Evolutionary conservation across 2,797 vertebrate species (phyloP).

Genomic region (Austrolebias charrua): DNA sequence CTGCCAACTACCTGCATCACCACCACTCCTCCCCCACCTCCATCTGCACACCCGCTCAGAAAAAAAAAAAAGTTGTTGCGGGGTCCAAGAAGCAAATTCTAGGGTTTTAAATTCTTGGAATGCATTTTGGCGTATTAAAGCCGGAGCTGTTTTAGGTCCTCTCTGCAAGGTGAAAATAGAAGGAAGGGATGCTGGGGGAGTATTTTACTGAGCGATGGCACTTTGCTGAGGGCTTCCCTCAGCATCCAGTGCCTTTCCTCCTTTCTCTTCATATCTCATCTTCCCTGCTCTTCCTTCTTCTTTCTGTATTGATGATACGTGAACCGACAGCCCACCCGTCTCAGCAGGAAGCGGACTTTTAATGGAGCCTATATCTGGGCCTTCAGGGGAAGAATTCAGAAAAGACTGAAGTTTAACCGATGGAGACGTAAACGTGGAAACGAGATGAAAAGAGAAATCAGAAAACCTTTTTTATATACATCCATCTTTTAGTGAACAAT

Average conservation of each 20-base stretch:
- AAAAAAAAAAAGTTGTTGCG: slow-evolving; percentile 19
- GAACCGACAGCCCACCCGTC: slow-evolving; percentile 35
- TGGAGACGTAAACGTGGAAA: slow-evolving; percentile 2
- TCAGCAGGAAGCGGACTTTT: slow-evolving; percentile 49
- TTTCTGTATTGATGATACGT: slow-evolving; percentile 38
- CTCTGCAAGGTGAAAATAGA: slow-evolving; percentile 35
- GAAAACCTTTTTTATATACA: background rate
- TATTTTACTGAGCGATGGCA: slow-evolving; percentile 50
- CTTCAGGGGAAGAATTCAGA: slow-evolving; percentile 7
- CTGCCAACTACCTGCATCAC: slow-evolving; percentile 19
- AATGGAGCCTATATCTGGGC: slow-evolving; percentile 31
- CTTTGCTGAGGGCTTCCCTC: slow-evolving; percentile 46
- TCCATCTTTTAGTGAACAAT: background rate
- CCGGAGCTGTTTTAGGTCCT: slow-evolving; percentile 30
- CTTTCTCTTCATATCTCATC: slow-evolving; percentile 19
- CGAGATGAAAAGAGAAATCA: background rate
- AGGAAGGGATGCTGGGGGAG: slow-evolving; percentile 24
- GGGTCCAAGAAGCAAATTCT: slow-evolving; percentile 37
- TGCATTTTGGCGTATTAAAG: slow-evolving; percentile 53
- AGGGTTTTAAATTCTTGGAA: slow-evolving; percentile 46
- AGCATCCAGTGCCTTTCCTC: slow-evolving; percentile 17
- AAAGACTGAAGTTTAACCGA: slow-evolving; percentile 18
- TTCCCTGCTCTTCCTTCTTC: slow-evolving; percentile 10
- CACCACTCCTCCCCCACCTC: slow-evolving; percentile 25
- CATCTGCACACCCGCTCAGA: slow-evolving; percentile 40